Base-by-base conservation (phyloP, 2,113 vertebrate genomes). In the Fregetta grallaria region DNA sequence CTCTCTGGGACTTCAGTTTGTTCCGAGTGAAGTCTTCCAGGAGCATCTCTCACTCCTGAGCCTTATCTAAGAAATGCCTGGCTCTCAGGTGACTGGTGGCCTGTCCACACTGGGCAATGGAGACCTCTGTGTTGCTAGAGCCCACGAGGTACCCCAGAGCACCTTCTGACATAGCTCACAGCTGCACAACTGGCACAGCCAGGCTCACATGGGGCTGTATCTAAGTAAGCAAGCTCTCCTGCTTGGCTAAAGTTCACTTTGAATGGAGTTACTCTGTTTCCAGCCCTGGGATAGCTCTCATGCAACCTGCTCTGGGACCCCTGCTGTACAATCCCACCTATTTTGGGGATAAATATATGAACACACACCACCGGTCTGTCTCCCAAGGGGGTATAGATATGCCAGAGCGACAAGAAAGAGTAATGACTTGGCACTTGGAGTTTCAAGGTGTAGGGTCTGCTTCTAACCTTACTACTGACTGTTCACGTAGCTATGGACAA, bases 41-140 rank as follows among this genome's bases (percentile, higher is more conserved):
- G 11, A 82, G 10, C 23, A 38, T 4, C 7, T 78, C 49, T 68
- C 38, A 21, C 42, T 55, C 40, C 15, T 44, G 32, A 79, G 47
- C 62, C 13, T 38, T 26, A 12, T 4, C 20, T 18, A 7, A 79
- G 67, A 53, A 29, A 11, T 1, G 3, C 8, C 4, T 88, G n/a
- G 25, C 49, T 80, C 36, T 59, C 67, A 68, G 58, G 8, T 52
- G 55, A 29, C 22, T 47, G 22, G 4, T 56, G 53, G 23, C 32
- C 42, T n/a, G 29, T 36, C 30, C 38, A 62, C 23, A 15, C 23
- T 45, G 42, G 38, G 16, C 50, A 75, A 3, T 5, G 18, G 30
- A 87, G 34, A 16, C 3, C 13, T 15, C 7, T 0, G 0, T 34
- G 22, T 8, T 4, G 1, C 18, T 40, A 53, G n/a, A 88, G 61